Percentiles rank a stretch among this genome's conserved stretches.
These are phyloP conservation scores for Osmerus eperlanus DNA, from an alignment of 2,113 vertebrate species.

Conservation along the genomic window DNA sequence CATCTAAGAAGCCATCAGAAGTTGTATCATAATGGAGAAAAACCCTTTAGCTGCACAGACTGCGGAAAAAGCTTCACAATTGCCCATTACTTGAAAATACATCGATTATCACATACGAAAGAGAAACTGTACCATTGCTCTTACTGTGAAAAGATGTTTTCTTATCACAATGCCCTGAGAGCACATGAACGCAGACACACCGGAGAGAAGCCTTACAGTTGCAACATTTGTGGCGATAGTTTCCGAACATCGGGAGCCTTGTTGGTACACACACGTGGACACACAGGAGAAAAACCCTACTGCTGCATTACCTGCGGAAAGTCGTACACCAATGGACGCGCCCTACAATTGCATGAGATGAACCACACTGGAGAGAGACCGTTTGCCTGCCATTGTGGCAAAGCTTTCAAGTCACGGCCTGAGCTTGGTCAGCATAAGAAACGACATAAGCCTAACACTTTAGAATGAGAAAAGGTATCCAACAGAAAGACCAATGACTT, in stretches of 20 bases:
- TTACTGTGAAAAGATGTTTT: slow-evolving; percentile 61
- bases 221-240: neutral
- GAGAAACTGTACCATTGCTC: slow-evolving; percentile 61
- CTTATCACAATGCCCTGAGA: slow-evolving; percentile 62
- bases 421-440: slow-evolving; percentile 54
- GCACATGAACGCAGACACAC: slow-evolving; percentile 63
- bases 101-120: slow-evolving; percentile 62
- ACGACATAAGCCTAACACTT: slow-evolving; percentile 43
- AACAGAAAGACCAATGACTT: slow-evolving; percentile 12
- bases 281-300: slow-evolving; percentile 52
- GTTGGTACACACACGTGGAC: neutral
- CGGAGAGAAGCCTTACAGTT: neutral
- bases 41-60: slow-evolving; percentile 55
- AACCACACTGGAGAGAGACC: slow-evolving; percentile 59
- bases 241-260: neutral
- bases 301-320: slow-evolving; percentile 49
- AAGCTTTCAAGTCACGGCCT: slow-evolving; percentile 58
- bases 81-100: slow-evolving; percentile 64
- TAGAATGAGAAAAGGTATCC: slow-evolving; percentile 56
- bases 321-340: slow-evolving; percentile 50
- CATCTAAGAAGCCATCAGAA: slow-evolving; percentile 56
- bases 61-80: slow-evolving; percentile 65
- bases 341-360: slow-evolving; percentile 47
- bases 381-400: slow-evolving; percentile 57
- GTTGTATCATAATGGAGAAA: slow-evolving; percentile 58